Evolutionary conservation across 2,888 invertebrate genomes (phyloP).

Genomic region (Idaea aversata): DNA sequence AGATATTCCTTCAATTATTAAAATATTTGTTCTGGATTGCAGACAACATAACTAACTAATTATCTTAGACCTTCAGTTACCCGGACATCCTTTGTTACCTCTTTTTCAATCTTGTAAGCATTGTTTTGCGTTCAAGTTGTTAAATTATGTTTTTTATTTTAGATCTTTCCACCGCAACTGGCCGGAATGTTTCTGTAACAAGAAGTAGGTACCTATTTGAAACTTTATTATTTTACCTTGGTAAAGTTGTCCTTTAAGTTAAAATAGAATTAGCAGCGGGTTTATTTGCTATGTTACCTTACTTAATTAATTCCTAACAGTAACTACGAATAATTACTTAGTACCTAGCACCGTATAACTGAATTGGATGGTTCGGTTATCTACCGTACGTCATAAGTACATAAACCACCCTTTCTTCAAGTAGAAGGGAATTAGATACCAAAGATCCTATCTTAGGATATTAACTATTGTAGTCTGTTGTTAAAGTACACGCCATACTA

Average conservation of each 20-base stretch:
- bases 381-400: too few species aligned
- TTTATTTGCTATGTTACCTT: background rate
- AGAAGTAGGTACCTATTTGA: background rate
- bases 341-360: background rate
- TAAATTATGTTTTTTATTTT: background rate
- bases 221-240: background rate
- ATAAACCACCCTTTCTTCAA: too few species aligned
- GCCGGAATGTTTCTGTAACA: background rate
- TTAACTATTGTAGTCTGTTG: too few species aligned
- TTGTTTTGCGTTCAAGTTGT: background rate
- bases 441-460: too few species aligned
- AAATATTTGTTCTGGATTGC: background rate
- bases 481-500: too few species aligned
- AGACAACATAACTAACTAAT: background rate
- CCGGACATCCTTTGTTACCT: background rate
- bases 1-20: background rate
- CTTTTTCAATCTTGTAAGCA: background rate
- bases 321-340: background rate
- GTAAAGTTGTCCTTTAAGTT: background rate
- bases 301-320: too few species aligned
- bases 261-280: background rate
- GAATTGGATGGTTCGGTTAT: too few species aligned
- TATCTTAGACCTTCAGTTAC: background rate
- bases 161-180: background rate
- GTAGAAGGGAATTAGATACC: too few species aligned